A percentile compares a stretch with the other conserved stretches of the same genome.
Evolutionary conservation across 2,797 vertebrate species (phyloP).

Genomic region (Lithobates pipiens): DNA sequence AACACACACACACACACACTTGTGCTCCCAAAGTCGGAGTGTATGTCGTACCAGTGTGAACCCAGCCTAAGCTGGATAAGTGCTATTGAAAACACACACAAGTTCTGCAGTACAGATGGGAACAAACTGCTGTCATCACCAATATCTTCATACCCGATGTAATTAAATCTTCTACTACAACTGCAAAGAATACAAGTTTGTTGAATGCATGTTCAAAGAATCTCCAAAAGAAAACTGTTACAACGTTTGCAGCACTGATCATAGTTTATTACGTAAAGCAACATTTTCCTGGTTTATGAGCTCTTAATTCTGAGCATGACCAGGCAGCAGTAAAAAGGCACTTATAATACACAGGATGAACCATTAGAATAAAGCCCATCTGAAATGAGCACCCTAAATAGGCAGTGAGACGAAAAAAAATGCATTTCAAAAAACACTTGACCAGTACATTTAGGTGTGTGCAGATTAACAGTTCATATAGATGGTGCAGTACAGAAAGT

Average conservation of each 20-base stretch:
- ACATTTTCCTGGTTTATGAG: background rate
- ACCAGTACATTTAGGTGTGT: constrained; percentile 39
- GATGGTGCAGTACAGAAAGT: constrained; percentile 69
- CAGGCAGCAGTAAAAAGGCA: constrained; percentile 54
- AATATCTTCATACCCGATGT: too few relatives aligned
- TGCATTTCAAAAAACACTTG: constrained; percentile 17
- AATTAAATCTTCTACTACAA: too few relatives aligned
- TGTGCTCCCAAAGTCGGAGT: too few relatives aligned
- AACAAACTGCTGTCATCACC: too few relatives aligned
- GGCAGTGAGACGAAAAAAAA: constrained; percentile 44
- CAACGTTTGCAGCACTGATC: constrained; percentile 26
- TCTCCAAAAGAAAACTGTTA: background rate
- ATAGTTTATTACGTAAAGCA: constrained; percentile 35
- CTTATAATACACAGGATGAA: constrained; percentile 28
- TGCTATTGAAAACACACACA: too few relatives aligned
- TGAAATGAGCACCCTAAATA: background rate
- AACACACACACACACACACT: too few relatives aligned
- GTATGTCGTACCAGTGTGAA: too few relatives aligned
- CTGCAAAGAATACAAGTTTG: too few relatives aligned
- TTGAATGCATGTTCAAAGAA: too few relatives aligned
- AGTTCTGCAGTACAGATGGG: too few relatives aligned
- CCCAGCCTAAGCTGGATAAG: too few relatives aligned
- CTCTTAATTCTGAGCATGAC: background rate
- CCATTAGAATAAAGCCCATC: background rate
- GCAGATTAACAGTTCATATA: constrained; percentile 51